These are phyloP conservation scores for Octonoba sinensis DNA, from an alignment of 2,888 invertebrate genomes.

Conservation along the genomic window DNA sequence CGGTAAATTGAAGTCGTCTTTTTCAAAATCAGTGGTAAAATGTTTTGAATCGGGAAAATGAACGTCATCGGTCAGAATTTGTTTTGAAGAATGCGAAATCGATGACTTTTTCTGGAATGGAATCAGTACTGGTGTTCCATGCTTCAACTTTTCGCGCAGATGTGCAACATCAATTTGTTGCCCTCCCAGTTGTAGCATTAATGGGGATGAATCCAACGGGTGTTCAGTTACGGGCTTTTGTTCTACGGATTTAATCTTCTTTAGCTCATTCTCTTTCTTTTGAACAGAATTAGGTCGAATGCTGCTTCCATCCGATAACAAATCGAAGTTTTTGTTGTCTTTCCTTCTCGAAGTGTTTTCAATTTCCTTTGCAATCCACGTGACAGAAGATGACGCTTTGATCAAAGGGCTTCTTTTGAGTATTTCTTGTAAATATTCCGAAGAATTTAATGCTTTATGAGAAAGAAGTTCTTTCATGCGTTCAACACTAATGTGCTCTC, in stretches of 20 bases:
- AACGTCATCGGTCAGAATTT: too few relatives aligned
- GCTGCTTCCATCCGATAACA: neutral
- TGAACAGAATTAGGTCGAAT: neutral
- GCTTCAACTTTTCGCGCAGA: conserved; percentile 38
- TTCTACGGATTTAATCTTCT: neutral
- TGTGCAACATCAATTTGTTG: conserved; percentile 23
- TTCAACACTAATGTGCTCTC: too few relatives aligned
- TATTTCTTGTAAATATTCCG: conserved; percentile 3
- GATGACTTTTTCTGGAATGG: conserved; percentile 30
- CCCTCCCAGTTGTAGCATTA: neutral
- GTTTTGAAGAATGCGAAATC: too few relatives aligned
- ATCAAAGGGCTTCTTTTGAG: too few relatives aligned
- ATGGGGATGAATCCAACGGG: neutral
- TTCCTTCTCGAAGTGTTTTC: neutral
- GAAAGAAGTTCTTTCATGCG: too few relatives aligned
- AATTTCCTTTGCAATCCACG: conserved; percentile 16
- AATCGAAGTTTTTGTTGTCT: neutral
- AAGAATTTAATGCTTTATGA: neutral
- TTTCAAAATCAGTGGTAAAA: too few relatives aligned
- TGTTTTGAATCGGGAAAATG: too few relatives aligned
- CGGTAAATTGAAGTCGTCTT: too few relatives aligned
- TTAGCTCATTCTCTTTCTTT: neutral
- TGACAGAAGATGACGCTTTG: conserved; percentile 9
- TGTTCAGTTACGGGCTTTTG: neutral
- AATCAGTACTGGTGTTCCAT: conserved; percentile 46